Conservation (phyloP, 2,797 vertebrate genomes). For the Cyprinella venusta region DNA sequence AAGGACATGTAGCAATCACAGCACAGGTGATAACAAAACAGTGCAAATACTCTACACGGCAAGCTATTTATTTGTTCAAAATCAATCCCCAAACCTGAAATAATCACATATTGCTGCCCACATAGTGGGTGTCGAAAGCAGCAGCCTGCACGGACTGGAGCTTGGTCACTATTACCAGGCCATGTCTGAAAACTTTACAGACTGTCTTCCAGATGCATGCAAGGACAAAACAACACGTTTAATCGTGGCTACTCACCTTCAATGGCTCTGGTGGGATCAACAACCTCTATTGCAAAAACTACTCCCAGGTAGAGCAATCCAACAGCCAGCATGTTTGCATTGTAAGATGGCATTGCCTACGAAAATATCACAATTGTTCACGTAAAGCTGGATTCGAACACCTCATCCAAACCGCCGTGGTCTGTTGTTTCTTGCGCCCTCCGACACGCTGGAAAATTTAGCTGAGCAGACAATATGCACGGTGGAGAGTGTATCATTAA, state of each 20-base stretch:
- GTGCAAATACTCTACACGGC: neutral
- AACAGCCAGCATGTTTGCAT: constrained; percentile 78
- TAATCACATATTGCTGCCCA: neutral
- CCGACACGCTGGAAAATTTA: constrained; percentile 55
- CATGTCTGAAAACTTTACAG: constrained; percentile 45
- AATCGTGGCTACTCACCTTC: constrained; percentile 76
- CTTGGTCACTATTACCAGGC: constrained; percentile 26
- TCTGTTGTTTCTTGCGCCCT: constrained; percentile 70
- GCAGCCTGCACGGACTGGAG: constrained; percentile 3
- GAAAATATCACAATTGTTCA: constrained; percentile 72
- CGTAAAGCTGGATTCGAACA: constrained; percentile 67
- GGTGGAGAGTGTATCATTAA: constrained; percentile 51
- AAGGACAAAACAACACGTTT: constrained; percentile 8
- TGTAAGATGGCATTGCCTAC: constrained; percentile 73
- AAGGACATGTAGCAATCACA: constrained; percentile 16
- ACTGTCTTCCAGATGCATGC: constrained; percentile 27
- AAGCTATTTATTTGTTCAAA: neutral
- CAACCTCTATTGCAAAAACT: constrained; percentile 72
- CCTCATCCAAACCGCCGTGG: constrained; percentile 78
- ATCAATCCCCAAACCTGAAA: neutral
- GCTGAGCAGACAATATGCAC: constrained; percentile 56
- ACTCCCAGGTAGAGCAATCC: constrained; percentile 78
- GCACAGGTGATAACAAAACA: constrained; percentile 42
- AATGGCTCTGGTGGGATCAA: constrained; percentile 70
- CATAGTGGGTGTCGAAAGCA: constrained; percentile 22